phyloP scores from a whole-genome alignment of 2,113 vertebrate species.

The Nettapus auritus region DNA sequence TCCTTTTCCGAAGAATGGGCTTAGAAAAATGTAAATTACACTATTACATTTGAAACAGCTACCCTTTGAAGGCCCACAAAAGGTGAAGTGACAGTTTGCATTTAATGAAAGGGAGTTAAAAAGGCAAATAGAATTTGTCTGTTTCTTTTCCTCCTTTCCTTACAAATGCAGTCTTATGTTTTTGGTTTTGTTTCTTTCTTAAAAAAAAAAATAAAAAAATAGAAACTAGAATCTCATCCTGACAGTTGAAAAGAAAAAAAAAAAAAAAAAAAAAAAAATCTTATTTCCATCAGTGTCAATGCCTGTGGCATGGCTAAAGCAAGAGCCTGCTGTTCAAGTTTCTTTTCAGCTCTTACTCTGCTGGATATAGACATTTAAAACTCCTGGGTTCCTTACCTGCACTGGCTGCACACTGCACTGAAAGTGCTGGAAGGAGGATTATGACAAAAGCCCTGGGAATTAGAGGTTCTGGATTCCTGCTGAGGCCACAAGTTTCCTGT shows the following conservation, averaged over 20 bases:
- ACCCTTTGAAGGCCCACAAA: not conserved
- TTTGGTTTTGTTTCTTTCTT: not conserved
- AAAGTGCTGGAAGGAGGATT: not conserved
- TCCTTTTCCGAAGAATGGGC: not conserved
- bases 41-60: not conserved
- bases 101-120: not conserved
- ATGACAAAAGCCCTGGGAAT: not conserved
- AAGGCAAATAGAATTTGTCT: not conserved
- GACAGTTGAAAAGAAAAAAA: not conserved
- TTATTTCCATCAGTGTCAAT: not conserved
- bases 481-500: fast-evolving
- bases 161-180: not conserved
- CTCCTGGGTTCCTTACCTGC: fast-evolving
- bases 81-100: not conserved
- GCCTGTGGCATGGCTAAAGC: not conserved
- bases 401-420: not conserved
- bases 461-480: not conserved
- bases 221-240: not conserved
- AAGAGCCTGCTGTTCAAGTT: not conserved
- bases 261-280: not conserved
- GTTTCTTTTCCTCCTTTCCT: not conserved
- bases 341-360: not conserved
- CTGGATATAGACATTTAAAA: not conserved
- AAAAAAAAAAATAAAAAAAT: not conserved
- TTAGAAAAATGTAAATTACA: not conserved